Evolutionary conservation across 2,888 invertebrate genomes (phyloP).

Genomic region (Mesopsocus fuscifrons): DNA sequence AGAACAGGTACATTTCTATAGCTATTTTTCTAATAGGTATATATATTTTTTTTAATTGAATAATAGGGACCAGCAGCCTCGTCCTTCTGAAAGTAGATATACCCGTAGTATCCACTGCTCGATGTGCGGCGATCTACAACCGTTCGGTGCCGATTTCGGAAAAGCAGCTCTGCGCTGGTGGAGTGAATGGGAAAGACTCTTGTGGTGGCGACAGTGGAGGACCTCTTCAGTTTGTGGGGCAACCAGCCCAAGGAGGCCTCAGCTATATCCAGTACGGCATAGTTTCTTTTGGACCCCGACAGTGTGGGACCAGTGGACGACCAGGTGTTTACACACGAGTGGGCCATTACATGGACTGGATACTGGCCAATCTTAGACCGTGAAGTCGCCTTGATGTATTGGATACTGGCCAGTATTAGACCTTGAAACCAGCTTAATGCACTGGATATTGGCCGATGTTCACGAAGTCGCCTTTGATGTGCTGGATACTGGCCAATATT

Average conservation of each 20-base stretch:
- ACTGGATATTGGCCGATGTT: no score
- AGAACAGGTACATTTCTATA: no score
- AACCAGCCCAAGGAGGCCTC: background rate
- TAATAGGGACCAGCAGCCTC: conserved; percentile 10
- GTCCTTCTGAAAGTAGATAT: conserved; percentile 13
- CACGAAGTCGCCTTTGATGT: background rate
- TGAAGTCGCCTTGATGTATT: background rate
- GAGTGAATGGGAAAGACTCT: conserved; percentile 11
- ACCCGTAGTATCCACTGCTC: conserved; percentile 12
- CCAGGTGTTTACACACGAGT: conserved; percentile 17
- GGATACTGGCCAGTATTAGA: background rate
- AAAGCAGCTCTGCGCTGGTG: conserved; percentile 14
- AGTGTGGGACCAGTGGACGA: conserved; percentile 15
- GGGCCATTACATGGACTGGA: conserved; percentile 16
- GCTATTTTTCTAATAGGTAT: no score
- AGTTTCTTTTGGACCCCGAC: conserved; percentile 16
- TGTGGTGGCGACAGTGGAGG: conserved; percentile 15
- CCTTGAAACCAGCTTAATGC: background rate
- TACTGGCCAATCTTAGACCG: conserved; percentile 11
- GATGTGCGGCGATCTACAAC: conserved; percentile 15
- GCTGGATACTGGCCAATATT: no score
- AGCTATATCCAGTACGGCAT: conserved; percentile 16
- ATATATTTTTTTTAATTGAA: no score
- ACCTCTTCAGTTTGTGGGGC: conserved; percentile 14
- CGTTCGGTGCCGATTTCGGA: conserved; percentile 12